Evolutionary conservation across 1,140 invertebrate genomes (phyloP).

Genomic region (Temnothorax longispinosus): DNA sequence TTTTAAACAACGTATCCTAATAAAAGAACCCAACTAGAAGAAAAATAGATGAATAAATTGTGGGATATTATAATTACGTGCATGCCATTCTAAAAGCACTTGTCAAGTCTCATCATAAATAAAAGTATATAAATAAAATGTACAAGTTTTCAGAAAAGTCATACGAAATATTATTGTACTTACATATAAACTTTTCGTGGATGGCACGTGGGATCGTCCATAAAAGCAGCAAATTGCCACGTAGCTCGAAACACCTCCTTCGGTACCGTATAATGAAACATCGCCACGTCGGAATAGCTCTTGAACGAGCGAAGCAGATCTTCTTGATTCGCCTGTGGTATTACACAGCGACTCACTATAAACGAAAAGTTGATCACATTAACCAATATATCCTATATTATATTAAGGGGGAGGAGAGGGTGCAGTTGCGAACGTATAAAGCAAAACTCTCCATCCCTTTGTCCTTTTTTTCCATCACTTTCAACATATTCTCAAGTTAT

Average conservation of each 20-base stretch:
- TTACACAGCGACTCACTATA: conserved; percentile 51
- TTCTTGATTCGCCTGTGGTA: conserved; percentile 86
- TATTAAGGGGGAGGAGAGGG: neutral
- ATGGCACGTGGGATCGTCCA: conserved; percentile 84
- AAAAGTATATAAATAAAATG: too few relatives aligned
- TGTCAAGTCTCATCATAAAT: too few relatives aligned
- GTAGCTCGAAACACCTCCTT: conserved; percentile 85
- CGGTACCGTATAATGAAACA: conserved; percentile 86
- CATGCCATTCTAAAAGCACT: neutral
- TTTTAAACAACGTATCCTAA: too few relatives aligned
- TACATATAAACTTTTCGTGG: conserved; percentile 85
- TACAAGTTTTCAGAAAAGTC: neutral
- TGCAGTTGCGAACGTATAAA: neutral
- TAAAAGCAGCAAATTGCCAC: conserved; percentile 87
- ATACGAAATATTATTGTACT: conserved; percentile 44
- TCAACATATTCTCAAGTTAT: too few relatives aligned
- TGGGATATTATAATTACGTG: too few relatives aligned
- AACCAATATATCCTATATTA: neutral
- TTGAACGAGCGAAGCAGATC: conserved; percentile 85
- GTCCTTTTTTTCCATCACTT: too few relatives aligned
- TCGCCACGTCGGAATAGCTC: conserved; percentile 86
- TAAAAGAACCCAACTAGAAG: too few relatives aligned
- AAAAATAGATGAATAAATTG: too few relatives aligned
- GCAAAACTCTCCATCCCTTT: neutral
- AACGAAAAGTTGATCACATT: neutral